Base-by-base conservation (phyloP, 2,888 invertebrate genomes). In the Eupithecia pulchellata region DNA sequence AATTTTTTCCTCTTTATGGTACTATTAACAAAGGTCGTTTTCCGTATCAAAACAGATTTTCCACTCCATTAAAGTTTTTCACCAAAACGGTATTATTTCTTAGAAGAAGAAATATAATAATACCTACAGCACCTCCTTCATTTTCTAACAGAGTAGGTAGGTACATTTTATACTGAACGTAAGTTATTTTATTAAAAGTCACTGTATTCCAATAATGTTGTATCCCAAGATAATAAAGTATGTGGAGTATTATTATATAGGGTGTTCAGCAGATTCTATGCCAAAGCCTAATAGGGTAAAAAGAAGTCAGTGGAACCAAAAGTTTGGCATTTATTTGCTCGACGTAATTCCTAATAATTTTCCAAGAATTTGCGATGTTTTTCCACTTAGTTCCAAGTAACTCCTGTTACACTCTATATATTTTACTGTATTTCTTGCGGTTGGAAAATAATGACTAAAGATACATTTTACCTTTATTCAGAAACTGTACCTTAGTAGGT, bases 151-250 rank as follows among this genome's bases (percentile, higher is more conserved):
- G n/a, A n/a, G n/a, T n/a, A n/a, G n/a, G n/a, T n/a, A n/a, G n/a
- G n/a, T 39, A 39, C 39, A n/a, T 17, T 39, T 39, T 39, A 57
- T 57, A 57, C 57, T 17, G 57, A 57, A 57, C 27, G 25, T 55
- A 55, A n/a, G 25, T 25, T 55, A 55, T 57, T 57, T 25, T 29
- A 29, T 29, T 57, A 29, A 57, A 27, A 29, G 27, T 57, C 57
- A 57, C 17, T 57, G 25, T 17, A 57, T 29, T 57, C 29, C 57
- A 27, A 29, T 14, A 14, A 14, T 57, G 27, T 55, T 55, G 57
- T 4, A 57, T 29, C 29, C 25, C 27, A 29, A 57, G 52, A 11
- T 52, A 57, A 29, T 57, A 57, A 57, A 57, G 29, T 57, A 29
- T 27, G 6, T 57, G 4, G 55, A 29, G 25, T 55, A 9, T 55